phyloP scores from a whole-genome alignment of 2,888 invertebrate genomes.

The Tryphoninae sp. region DNA sequence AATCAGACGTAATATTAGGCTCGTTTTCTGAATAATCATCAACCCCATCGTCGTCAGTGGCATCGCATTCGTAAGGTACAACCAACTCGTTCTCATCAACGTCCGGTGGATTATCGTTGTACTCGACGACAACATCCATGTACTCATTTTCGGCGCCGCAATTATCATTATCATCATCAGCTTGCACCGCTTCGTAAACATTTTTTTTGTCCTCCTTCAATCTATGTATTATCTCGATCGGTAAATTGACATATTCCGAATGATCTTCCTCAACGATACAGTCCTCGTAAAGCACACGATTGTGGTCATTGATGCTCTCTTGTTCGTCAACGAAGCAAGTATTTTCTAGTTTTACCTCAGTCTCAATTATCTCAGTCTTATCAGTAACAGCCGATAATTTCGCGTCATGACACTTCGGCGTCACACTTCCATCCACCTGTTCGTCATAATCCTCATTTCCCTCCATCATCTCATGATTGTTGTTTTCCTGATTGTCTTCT shows the following conservation, averaged over 20 bases:
- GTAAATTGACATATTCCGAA: conserved; percentile 22
- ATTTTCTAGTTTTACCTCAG: conserved; percentile 69
- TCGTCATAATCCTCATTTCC: conserved; percentile 62
- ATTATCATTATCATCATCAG: neutral
- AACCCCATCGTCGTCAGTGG: neutral
- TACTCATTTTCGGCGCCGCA: neutral
- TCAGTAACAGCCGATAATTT: conserved; percentile 53
- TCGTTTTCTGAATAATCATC: conserved; percentile 18
- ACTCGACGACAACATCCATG: conserved; percentile 14
- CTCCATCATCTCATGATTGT: conserved; percentile 32
- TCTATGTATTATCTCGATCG: conserved; percentile 7
- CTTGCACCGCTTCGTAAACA: conserved; percentile 3
- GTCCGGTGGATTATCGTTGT: conserved; percentile 2
- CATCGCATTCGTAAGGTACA: conserved; percentile 15
- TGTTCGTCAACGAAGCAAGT: conserved; percentile 14
- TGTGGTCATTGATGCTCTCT: neutral
- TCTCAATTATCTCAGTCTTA: conserved; percentile 78
- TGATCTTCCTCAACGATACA: conserved; percentile 40
- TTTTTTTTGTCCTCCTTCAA: neutral
- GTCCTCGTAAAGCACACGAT: conserved; percentile 42
- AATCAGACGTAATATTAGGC: neutral
- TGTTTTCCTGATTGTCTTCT: conserved; percentile 46
- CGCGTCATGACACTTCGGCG: conserved; percentile 55
- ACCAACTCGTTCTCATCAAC: conserved; percentile 13
- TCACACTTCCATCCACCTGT: conserved; percentile 52